Base-by-base conservation (phyloP, 2,113 vertebrate species). In the Pavo muticus region DNA sequence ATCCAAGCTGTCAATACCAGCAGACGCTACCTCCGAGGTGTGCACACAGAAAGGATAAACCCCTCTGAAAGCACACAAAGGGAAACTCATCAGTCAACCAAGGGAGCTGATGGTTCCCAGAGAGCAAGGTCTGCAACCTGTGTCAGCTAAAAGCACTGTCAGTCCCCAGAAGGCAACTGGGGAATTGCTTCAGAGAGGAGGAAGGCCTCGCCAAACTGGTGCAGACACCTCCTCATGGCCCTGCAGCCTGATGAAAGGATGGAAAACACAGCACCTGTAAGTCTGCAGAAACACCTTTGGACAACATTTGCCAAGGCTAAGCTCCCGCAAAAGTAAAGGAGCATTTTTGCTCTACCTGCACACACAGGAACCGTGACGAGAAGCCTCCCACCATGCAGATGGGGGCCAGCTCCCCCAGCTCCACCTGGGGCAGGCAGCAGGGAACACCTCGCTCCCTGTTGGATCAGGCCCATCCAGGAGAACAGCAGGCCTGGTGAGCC, bases 21-120 rank as follows among this genome's bases (percentile, higher is more conserved):
- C 52, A 29, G 1, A 68, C 0, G 0, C 35, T 56, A 81, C 64
- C 67, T 61, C 23, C 21, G 0, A 56, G 63, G 71, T 2, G 2
- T 8, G 37, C 73, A n/a, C 13, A 23, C 18, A 72, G 71, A 68
- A 81, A 67, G 56, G 48, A 75, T 42, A 91, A 88, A 81, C 47
- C 61, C 57, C 48, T 80, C 9, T 18, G 65, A 59, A 75, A 81
- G 57, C 21, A 25, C 57, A 61, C 18, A 11, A 20, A 68, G 35
- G 72, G 20, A 42, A 25, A 74, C 11, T 19, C 42, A 14, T 7
- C 23, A 5, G 47, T 25, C 82, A 70, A 2, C 27, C 37, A 63
- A 40, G 67, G 44, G 19, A 73, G 50, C 16, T n/a, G 21, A 79
- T 30, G 45, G 24, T 20, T 70, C 45, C 42, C 23, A 61, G 17